Conservation (phyloP, 1,140 invertebrate species). For the Polyergus mexicanus region DNA sequence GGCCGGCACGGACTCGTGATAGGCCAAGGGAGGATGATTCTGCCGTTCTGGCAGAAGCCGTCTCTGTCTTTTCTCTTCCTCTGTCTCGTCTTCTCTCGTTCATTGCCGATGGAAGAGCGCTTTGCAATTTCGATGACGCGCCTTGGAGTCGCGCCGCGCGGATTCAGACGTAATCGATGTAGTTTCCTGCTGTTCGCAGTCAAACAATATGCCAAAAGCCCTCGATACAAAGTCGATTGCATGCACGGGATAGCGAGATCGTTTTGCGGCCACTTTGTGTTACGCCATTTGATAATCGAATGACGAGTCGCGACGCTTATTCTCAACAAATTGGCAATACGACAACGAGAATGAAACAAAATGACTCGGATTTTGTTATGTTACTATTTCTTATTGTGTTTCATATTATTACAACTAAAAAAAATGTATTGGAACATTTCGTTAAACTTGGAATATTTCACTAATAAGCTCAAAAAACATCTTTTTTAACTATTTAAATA, state of each 20-base stretch:
- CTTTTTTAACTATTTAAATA: neutral
- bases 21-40: constrained; percentile 66
- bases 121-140: constrained; percentile 72
- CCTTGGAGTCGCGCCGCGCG: constrained; percentile 42
- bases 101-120: constrained; percentile 42
- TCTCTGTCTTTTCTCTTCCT: neutral
- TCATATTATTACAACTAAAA: neutral
- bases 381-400: neutral
- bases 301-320: constrained; percentile 9
- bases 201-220: constrained; percentile 42
- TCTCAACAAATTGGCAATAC: neutral
- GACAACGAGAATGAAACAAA: neutral
- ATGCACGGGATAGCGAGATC: constrained; percentile 19
- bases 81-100: constrained; percentile 20
- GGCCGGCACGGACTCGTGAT: constrained; percentile 57
- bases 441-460: neutral
- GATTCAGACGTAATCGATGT: constrained; percentile 58
- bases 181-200: constrained; percentile 13
- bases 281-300: constrained; percentile 35
- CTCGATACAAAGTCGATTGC: constrained; percentile 52
- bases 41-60: constrained; percentile 42
- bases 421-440: neutral
- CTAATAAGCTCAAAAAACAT: neutral
- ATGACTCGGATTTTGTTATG: neutral
- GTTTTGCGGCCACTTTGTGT: constrained; percentile 22